phyloP scores from a whole-genome alignment of 2,797 vertebrate species.

The Oreochromis grahami region DNA sequence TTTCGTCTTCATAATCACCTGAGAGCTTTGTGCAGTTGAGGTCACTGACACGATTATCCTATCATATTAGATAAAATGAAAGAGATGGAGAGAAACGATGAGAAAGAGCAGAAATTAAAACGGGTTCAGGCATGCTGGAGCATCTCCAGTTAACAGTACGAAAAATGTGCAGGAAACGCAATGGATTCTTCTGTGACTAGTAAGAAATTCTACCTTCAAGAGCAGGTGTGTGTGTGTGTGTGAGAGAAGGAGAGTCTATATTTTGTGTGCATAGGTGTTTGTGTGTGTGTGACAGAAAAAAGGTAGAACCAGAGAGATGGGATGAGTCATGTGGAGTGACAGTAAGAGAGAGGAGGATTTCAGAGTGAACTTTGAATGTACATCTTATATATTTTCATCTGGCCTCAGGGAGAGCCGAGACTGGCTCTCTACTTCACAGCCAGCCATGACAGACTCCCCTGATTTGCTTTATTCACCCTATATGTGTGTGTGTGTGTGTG shows the following conservation, averaged over 20 bases:
- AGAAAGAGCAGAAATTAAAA: slow-evolving; percentile 27
- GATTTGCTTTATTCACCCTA: slow-evolving; percentile 36
- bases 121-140: slow-evolving; percentile 7
- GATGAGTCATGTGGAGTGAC: slow-evolving; percentile 51
- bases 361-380: slow-evolving; percentile 53
- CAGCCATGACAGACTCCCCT: slow-evolving; percentile 40
- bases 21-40: slow-evolving; percentile 37
- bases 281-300: slow-evolving; percentile 1
- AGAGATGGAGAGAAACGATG: slow-evolving; percentile 18
- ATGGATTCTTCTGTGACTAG: slow-evolving; percentile 42
- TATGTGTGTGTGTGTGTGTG: background rate
- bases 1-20: slow-evolving; percentile 59
- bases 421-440: slow-evolving; percentile 34
- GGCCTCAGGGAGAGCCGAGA: slow-evolving; percentile 45
- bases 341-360: slow-evolving; percentile 45
- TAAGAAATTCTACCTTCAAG: slow-evolving; percentile 11
- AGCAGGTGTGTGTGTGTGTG: slow-evolving; percentile 21
- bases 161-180: slow-evolving; percentile 36
- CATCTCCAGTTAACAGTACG: slow-evolving; percentile 27
- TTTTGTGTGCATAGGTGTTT: background rate
- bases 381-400: slow-evolving; percentile 65
- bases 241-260: background rate
- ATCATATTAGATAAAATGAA: slow-evolving; percentile 58
- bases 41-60: slow-evolving; percentile 66
- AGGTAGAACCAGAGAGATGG: slow-evolving; percentile 18